A percentile compares a stretch with the other conserved stretches of the same genome.
Evolutionary conservation across 2,888 invertebrate genomes (phyloP).

Genomic region (Cenopis cana): DNA sequence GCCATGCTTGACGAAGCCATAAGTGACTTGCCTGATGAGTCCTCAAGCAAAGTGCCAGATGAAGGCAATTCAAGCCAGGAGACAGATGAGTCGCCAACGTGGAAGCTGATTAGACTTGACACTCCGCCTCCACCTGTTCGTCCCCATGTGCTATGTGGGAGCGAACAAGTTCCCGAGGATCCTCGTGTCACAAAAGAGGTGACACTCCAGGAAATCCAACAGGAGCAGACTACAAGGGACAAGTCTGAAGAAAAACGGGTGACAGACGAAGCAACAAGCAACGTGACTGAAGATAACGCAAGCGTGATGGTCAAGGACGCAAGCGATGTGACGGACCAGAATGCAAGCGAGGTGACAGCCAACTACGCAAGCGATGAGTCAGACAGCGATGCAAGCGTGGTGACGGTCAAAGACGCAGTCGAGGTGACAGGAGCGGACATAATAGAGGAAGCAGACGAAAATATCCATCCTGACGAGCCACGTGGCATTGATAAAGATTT

Average conservation of each 20-base stretch:
- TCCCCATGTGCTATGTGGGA: neutral
- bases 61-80: neutral
- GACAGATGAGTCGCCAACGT: neutral
- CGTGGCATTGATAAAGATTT: neutral
- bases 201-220: neutral
- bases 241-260: neutral
- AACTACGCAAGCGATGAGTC: neutral
- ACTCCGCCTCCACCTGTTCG: neutral
- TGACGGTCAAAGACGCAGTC: neutral
- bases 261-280: neutral
- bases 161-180: neutral
- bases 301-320: neutral
- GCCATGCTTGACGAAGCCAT: neutral
- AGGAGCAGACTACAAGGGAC: neutral
- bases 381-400: neutral
- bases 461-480: neutral
- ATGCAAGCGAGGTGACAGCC: too few species aligned
- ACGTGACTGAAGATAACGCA: neutral
- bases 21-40: neutral
- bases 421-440: neutral
- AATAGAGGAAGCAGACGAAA: neutral
- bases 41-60: too few species aligned
- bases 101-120: neutral
- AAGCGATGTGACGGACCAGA: neutral
- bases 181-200: neutral